Percentiles rank a stretch among this genome's conserved stretches.
phyloP scores from a whole-genome alignment of 2,888 invertebrate species.

The Heliconius charithonia region DNA sequence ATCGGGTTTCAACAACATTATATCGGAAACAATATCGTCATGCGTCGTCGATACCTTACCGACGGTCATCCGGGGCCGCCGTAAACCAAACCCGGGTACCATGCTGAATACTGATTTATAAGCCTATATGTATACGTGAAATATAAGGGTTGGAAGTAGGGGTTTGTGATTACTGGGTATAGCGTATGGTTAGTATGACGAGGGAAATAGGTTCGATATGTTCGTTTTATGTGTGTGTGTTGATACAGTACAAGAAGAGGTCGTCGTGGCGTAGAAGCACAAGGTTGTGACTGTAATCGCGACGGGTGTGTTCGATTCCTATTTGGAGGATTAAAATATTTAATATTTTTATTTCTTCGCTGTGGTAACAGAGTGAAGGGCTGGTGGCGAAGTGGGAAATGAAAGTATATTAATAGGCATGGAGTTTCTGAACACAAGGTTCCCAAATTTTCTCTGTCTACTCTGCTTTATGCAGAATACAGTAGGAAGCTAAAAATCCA shows the following conservation, averaged over 20 bases:
- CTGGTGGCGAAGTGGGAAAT: too few species aligned
- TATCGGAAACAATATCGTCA: conserved; percentile 42
- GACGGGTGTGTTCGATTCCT: too few species aligned
- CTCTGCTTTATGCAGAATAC: too few species aligned
- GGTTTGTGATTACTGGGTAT: not conserved
- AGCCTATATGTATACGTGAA: conserved; percentile 35
- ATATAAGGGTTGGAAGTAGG: conserved; percentile 37
- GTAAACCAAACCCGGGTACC: conserved; percentile 35
- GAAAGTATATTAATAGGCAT: too few species aligned
- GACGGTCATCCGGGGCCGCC: conserved; percentile 47
- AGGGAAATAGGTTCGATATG: not conserved
- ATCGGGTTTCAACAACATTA: conserved; percentile 43
- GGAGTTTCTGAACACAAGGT: too few species aligned
- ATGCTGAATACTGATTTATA: conserved; percentile 54
- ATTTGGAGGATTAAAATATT: too few species aligned
- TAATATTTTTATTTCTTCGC: too few species aligned
- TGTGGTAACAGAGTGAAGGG: too few species aligned
- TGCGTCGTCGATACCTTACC: conserved; percentile 31
- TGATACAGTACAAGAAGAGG: not conserved
- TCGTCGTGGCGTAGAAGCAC: too few species aligned
- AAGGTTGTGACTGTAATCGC: too few species aligned
- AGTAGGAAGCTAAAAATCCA: too few species aligned
- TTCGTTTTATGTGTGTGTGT: not conserved
- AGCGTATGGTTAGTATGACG: not conserved
- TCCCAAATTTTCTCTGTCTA: too few species aligned